Percentiles rank a stretch among this genome's conserved stretches.
These are phyloP conservation scores for Limnephilus lunatus DNA, from an alignment of 2,888 invertebrate species.

Conservation along the genomic window DNA sequence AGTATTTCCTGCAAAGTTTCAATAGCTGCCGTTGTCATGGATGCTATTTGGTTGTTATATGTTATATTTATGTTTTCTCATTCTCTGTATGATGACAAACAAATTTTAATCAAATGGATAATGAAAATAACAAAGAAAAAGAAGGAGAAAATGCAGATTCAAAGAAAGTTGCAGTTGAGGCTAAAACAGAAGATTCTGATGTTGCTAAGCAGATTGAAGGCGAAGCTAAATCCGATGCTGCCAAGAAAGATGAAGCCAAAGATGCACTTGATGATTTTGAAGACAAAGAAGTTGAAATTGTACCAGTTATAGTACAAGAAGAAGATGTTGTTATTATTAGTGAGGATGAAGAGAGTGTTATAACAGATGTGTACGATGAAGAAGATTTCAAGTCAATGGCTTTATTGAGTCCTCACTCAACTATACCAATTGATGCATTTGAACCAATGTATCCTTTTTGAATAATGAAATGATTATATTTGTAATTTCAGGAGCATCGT, in stretches of 20 bases:
- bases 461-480: background rate
- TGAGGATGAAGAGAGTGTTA: conserved; percentile 71
- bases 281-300: conserved; percentile 23
- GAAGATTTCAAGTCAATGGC: conserved; percentile 73
- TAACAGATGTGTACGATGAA: conserved; percentile 73
- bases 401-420: conserved; percentile 74
- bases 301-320: conserved; percentile 61
- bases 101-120: background rate
- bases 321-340: background rate
- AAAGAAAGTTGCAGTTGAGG: background rate
- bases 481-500: background rate
- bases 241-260: background rate
- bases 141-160: background rate
- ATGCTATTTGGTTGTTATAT: background rate
- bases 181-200: background rate
- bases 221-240: background rate
- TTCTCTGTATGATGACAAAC: background rate
- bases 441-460: conserved; percentile 84
- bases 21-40: background rate
- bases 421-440: conserved; percentile 79
- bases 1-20: background rate
- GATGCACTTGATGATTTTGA: background rate
- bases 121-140: conserved; percentile 2
- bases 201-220: background rate
- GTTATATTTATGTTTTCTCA: background rate